Conservation (phyloP, 2,797 vertebrate species). For the Gymnothorax javanicus region DNA sequence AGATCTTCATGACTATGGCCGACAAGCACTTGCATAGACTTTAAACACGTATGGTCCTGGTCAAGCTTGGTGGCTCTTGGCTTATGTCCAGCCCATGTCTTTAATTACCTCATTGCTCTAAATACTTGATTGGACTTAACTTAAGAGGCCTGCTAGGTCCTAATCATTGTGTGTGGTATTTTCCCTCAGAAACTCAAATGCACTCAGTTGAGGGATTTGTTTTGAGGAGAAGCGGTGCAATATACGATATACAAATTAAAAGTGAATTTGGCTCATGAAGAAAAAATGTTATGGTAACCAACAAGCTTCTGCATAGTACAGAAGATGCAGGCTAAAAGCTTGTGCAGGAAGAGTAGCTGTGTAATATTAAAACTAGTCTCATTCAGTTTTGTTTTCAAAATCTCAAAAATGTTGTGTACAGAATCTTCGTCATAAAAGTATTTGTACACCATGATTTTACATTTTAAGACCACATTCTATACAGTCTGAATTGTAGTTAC, state of each 20-base stretch:
- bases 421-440: not conserved
- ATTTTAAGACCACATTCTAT: slow-evolving; percentile 9
- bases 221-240: not conserved
- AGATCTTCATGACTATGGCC: not conserved
- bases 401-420: not conserved
- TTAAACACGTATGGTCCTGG: slow-evolving; percentile 30
- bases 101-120: slow-evolving; percentile 45
- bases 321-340: not conserved
- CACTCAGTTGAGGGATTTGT: not conserved
- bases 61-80: slow-evolving; percentile 26
- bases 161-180: slow-evolving; percentile 16
- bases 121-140: slow-evolving; percentile 48
- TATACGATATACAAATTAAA: not conserved
- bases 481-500: not conserved
- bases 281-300: not conserved
- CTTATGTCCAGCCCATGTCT: slow-evolving; percentile 40
- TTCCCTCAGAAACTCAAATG: not conserved
- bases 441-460: not conserved
- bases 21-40: not conserved
- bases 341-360: not conserved
- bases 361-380: not conserved
- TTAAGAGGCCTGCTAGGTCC: slow-evolving; percentile 40
- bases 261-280: not conserved
- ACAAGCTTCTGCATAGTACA: not conserved
- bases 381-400: not conserved